Evolutionary conservation across 2,113 vertebrate genomes (phyloP), one percentile per base, ranked within the genome.

Genomic region (Dipodomys stephensi): DNA sequence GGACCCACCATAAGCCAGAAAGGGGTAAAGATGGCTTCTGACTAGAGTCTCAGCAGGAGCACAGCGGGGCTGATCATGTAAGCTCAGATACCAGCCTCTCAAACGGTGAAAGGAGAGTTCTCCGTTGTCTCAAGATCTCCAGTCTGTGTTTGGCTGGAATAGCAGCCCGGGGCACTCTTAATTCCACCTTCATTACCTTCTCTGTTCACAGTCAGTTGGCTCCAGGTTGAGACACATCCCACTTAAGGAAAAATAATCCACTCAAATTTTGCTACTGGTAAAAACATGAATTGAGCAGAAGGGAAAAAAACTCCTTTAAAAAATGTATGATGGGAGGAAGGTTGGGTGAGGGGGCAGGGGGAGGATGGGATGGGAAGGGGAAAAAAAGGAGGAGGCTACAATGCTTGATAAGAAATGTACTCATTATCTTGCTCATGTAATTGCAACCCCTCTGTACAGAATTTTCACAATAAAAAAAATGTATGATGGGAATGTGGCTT

Each of bases 101-200:
- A 5, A 7, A 18, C 60, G 7, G 2, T 2, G 22, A 32, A 4
- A 83, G 87, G 44, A 44, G 15, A 27, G 20, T 7, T 19, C 25
- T 16, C 27, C 13, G 2, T 7, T 22, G 19, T 57, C 67, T 19
- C 2, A 2, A 74, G 74, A 28, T 18, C 0, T 28, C 13, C 44
- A 0, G 2, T 1, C 5, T 25, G 13, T 0, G 25, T 35, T 0
- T 2, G 64, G 39, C 9, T 2, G 0, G 1, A 5, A 64, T 6
- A 4, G 69, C 53, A 32, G 13, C 20, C 7, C 16, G 0, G 25
- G 46, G 39, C 5, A 0, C 19, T 1, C 7, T 1, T 10, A 53
- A 13, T 6, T 0, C 20, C 76, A 39, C 13, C 57, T 64, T 6
- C 0, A 0, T 3, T 7, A 16, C 78, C 22, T 39, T 32, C 15